phyloP scores from a whole-genome alignment of 1,140 invertebrate genomes.

The Adelges cooleyi region DNA sequence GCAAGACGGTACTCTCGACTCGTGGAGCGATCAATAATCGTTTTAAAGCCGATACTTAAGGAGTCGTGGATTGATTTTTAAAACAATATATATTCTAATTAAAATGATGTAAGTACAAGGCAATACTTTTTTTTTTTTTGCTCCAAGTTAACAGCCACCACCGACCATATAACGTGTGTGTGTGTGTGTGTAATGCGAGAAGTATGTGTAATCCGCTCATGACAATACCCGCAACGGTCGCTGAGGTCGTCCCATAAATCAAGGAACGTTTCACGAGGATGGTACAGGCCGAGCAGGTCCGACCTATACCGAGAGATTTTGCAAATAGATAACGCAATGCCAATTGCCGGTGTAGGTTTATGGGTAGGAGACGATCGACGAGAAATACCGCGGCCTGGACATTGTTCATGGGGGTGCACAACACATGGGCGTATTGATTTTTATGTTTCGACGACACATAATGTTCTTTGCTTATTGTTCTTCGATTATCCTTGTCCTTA shows the following conservation, averaged over 20 bases:
- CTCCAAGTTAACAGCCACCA: not conserved
- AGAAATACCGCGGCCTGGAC: constrained; percentile 21
- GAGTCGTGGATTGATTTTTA: too few species aligned
- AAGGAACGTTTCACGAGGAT: constrained; percentile 17
- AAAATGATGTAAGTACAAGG: too few species aligned
- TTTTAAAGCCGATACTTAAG: too few species aligned
- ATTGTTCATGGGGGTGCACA: constrained; percentile 1
- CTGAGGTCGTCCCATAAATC: constrained; percentile 26
- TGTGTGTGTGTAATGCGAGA: not conserved
- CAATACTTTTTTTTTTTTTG: not conserved
- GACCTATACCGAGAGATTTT: constrained; percentile 7
- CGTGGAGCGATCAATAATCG: too few species aligned
- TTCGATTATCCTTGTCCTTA: not conserved
- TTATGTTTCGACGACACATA: not conserved
- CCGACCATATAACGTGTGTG: not conserved
- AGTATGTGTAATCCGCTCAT: not conserved
- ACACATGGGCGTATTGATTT: constrained; percentile 20
- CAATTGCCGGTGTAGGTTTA: not conserved
- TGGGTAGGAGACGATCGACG: not conserved
- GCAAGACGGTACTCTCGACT: too few species aligned
- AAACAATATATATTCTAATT: too few species aligned
- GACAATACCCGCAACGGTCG: constrained; percentile 19
- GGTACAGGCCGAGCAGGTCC: constrained; percentile 11
- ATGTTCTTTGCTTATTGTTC: constrained; percentile 10
- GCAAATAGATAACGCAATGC: constrained; percentile 17